Conservation (phyloP, 2,888 invertebrate genomes). For the Leucoma salicis region DNA sequence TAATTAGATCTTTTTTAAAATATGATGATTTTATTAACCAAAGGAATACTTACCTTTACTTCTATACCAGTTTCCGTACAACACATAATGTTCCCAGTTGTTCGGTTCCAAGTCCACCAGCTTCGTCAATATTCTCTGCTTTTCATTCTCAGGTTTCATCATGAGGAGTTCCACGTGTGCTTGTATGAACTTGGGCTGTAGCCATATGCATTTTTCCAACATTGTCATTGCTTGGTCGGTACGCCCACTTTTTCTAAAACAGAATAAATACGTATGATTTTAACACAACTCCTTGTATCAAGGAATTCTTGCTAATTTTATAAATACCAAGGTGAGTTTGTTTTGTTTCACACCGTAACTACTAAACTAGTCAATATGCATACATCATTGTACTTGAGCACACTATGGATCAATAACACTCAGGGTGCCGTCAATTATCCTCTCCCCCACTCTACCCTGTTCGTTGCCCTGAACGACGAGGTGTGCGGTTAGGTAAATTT, state of each 20-base stretch:
- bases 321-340: too few relatives aligned
- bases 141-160: conserved; percentile 79
- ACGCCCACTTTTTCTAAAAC: conserved; percentile 84
- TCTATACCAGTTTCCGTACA: conserved; percentile 87
- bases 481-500: too few relatives aligned
- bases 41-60: conserved; percentile 78
- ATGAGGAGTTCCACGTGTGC: conserved; percentile 86
- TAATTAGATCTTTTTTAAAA: too few relatives aligned
- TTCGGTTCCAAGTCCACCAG: conserved; percentile 85
- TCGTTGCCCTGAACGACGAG: too few relatives aligned
- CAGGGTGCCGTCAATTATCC: too few relatives aligned
- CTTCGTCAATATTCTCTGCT: conserved; percentile 81
- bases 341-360: too few relatives aligned
- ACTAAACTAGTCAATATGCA: too few relatives aligned
- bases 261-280: background rate
- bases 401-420: too few relatives aligned
- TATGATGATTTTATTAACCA: too few relatives aligned
- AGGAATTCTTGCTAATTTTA: too few relatives aligned
- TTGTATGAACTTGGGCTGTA: conserved; percentile 86
- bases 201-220: conserved; percentile 85
- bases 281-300: background rate
- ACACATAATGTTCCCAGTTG: conserved; percentile 87
- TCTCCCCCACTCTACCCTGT: too few relatives aligned
- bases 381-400: too few relatives aligned
- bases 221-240: conserved; percentile 84